Evolutionary conservation across 2,113 vertebrate species (phyloP).

Genomic region (Hipposideros armiger): DNA sequence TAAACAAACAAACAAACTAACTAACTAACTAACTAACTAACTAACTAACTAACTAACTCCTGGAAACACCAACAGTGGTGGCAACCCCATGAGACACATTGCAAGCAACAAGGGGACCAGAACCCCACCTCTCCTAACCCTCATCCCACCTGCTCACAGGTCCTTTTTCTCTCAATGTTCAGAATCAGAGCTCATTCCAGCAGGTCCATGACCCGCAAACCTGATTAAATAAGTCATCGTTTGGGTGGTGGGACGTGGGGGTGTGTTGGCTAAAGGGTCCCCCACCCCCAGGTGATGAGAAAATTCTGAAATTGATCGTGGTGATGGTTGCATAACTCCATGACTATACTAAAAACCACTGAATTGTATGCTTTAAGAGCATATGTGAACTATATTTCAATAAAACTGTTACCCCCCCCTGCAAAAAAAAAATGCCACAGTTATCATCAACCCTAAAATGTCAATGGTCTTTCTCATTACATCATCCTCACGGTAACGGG

Average conservation of each 20-base stretch:
- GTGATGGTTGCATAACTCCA: background rate
- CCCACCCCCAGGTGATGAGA: background rate
- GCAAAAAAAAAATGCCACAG: background rate
- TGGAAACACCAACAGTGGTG: background rate
- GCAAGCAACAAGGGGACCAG: too few relatives aligned
- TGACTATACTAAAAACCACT: fast-evolving
- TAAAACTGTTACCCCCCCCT: background rate
- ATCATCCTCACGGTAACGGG: background rate
- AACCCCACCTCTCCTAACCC: fast-evolving
- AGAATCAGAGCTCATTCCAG: background rate
- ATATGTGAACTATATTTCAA: background rate
- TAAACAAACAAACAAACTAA: background rate
- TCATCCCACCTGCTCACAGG: fast-evolving
- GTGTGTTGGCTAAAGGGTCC: background rate
- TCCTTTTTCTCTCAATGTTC: background rate
- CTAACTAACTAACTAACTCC: background rate
- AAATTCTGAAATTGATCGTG: background rate
- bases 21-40: too few relatives aligned
- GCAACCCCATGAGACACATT: fast-evolving
- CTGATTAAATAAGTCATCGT: background rate
- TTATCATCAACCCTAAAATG: background rate
- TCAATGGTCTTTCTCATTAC: background rate
- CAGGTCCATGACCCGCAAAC: background rate
- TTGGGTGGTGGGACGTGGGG: background rate
- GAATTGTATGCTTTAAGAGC: background rate